These are phyloP conservation scores for Fistularia commersonii DNA, from an alignment of 2,797 vertebrate species.

Conservation along the genomic window DNA sequence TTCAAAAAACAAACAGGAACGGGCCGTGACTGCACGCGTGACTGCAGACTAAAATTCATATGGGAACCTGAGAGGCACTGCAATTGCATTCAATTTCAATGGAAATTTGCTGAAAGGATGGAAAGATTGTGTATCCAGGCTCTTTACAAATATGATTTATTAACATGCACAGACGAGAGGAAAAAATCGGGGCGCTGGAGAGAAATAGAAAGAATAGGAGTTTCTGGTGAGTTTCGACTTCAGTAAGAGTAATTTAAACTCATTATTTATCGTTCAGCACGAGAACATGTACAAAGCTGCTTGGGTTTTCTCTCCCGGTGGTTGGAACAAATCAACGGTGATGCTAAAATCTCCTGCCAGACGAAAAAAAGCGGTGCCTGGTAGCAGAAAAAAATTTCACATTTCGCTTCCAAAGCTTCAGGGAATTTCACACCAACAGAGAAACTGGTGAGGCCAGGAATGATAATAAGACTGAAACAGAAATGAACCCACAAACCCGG, in stretches of 20 bases:
- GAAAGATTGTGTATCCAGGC: not conserved
- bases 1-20: too few relatives aligned
- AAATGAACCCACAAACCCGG: too few relatives aligned
- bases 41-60: too few relatives aligned
- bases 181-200: not conserved
- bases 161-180: too few relatives aligned
- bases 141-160: not conserved
- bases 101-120: not conserved
- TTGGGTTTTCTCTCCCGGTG: conserved; percentile 54
- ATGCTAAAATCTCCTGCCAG: conserved; percentile 50
- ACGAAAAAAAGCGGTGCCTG: conserved; percentile 49
- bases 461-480: conserved; percentile 12
- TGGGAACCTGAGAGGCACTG: too few relatives aligned
- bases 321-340: conserved; percentile 61
- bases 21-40: too few relatives aligned
- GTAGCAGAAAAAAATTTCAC: conserved; percentile 56
- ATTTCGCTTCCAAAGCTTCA: conserved; percentile 49
- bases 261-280: conserved; percentile 24
- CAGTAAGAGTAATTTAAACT: conserved; percentile 5
- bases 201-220: not conserved
- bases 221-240: not conserved
- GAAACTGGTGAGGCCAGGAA: conserved; percentile 7
- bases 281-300: conserved; percentile 23
- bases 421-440: conserved; percentile 25
- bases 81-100: not conserved